Evolutionary conservation across 2,888 invertebrate species (phyloP), one percentile per base, ranked within the genome.

Genomic region (Drosophila rellima): DNA sequence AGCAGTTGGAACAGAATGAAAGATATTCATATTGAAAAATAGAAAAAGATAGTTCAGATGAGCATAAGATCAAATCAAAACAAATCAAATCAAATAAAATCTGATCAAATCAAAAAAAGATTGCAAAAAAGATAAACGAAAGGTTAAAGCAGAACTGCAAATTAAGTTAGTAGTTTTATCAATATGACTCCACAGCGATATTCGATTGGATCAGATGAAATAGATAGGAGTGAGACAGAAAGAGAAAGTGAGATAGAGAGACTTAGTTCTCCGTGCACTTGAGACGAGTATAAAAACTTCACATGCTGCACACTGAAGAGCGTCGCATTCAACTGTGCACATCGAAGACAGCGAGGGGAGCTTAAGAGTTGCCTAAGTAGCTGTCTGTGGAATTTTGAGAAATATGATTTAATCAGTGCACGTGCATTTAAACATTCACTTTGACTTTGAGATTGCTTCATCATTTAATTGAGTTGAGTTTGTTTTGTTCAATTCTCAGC

Each of bases 401-500:
- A 29, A n/a, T 33, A 20, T 33, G 33, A 48, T 18, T 33, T 20
- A 48, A 48, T 48, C 33, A n/a, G 17, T 33, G 33, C 33, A 20
- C 7, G 18, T 33, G 6, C 26, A 29, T 8, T 45, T 45, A 26
- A 45, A 10, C 18, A 15, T n/a, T 29, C 11, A 10, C 13, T 47
- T 47, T 31, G 11, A 13, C 17, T 31, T 17, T 18, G 33, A 1
- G 33, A 48, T 18, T 33, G 18, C 48, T 13, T 13, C 8, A 8
- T 48, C 33, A 48, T 18, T 18, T 31, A 18, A 33, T 31, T 31
- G 7, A 13, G 18, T 31, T 31, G 23, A 13, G 15, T 7, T 48
- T 13, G 47, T 11, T 47, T 42, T 31, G 13, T 42, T 20, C 10
- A 23, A 4, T 15, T 51, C 0, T 35, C 15, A n/a, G 13, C 11